These are phyloP conservation scores for Caloenas nicobarica DNA, from an alignment of 2,113 vertebrate genomes.

Conservation along the genomic window DNA sequence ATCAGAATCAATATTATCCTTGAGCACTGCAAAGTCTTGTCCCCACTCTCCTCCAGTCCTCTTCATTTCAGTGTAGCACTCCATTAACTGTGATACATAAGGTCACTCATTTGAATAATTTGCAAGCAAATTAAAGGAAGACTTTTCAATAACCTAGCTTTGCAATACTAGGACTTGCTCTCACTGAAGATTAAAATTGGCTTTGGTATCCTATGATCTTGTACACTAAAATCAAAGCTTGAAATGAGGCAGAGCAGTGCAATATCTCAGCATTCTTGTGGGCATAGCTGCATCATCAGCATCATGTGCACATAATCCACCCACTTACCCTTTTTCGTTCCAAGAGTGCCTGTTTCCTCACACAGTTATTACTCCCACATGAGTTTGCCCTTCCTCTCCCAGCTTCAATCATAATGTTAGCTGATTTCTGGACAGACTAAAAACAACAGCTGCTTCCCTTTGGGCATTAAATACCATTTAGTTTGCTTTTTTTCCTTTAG, in stretches of 20 bases:
- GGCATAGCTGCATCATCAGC: conserved; percentile 20
- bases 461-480: conserved; percentile 34
- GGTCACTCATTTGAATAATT: background rate
- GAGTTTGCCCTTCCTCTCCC: background rate
- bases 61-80: background rate
- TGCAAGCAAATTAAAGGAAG: background rate
- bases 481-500: conserved; percentile 15
- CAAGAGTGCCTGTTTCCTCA: conserved; percentile 27
- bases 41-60: background rate
- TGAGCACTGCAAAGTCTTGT: background rate
- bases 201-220: background rate
- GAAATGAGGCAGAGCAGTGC: conserved; percentile 9
- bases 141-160: background rate
- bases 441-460: conserved; percentile 54
- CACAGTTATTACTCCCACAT: conserved; percentile 43
- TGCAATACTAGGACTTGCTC: background rate
- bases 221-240: background rate
- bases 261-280: conserved; percentile 48
- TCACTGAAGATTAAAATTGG: background rate
- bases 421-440: conserved; percentile 42
- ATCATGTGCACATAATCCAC: conserved; percentile 21
- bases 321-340: conserved; percentile 48
- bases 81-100: background rate
- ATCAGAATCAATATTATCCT: background rate
- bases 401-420: conserved; percentile 39